Evolutionary conservation across 2,113 vertebrate species (phyloP).

Genomic region (Suricata suricatta): DNA sequence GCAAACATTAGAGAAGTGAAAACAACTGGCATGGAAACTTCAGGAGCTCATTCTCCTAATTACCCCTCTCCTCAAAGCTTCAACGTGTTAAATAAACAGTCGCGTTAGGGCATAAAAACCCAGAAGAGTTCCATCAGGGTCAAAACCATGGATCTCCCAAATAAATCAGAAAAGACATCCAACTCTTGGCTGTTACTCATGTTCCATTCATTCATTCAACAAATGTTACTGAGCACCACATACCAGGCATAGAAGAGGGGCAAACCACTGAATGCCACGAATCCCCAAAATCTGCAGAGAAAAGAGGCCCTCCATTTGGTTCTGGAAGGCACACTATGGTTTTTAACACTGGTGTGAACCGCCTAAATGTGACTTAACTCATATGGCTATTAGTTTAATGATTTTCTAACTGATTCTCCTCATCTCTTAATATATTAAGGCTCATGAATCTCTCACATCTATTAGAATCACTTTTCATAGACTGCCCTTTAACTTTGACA

Average conservation of each 20-base stretch:
- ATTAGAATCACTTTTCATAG: not conserved
- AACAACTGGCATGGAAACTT: not conserved
- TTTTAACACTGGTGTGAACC: not conserved
- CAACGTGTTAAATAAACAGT: not conserved
- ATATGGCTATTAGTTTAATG: not conserved
- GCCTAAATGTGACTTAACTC: not conserved
- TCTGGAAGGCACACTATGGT: accelerated
- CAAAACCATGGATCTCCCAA: not conserved
- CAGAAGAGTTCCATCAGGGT: not conserved
- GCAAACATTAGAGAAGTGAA: not conserved
- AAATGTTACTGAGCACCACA: accelerated
- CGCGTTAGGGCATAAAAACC: not conserved
- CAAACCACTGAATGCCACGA: accelerated
- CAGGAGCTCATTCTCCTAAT: not conserved
- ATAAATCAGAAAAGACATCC: not conserved
- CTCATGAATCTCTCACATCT: not conserved
- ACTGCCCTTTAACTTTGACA: not conserved
- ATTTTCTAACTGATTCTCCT: not conserved
- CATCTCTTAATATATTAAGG: not conserved
- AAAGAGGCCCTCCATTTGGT: not conserved
- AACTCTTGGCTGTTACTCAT: not conserved
- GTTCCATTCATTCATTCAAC: not conserved
- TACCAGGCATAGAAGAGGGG: not conserved
- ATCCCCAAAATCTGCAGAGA: not conserved
- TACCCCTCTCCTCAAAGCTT: not conserved